Conservation (phyloP, 2,888 invertebrate genomes). For the Diabrotica balteata region DNA sequence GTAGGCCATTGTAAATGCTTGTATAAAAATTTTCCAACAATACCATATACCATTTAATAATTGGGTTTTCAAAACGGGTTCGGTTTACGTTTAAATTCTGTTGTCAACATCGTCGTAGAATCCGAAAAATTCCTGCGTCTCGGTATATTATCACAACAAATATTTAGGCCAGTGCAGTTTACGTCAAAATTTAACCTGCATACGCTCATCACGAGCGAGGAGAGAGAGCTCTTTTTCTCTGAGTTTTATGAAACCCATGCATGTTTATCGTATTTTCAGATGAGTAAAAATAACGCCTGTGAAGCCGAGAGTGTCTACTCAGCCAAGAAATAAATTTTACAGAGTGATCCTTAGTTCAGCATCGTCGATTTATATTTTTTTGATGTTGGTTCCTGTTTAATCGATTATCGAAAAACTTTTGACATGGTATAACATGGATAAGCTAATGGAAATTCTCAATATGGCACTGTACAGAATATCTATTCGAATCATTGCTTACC, state of each 20-base stretch:
- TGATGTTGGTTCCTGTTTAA: conserved; percentile 1
- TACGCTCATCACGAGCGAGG: background rate
- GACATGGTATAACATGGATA: no score
- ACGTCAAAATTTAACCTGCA: conserved; percentile 15
- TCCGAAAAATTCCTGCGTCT: conserved; percentile 8
- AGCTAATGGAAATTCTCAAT: no score
- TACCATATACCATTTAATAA: no score
- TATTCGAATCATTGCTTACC: no score
- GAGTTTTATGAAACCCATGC: background rate
- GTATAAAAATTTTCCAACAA: no score
- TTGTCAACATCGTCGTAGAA: conserved; percentile 12
- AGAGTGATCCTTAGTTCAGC: no score
- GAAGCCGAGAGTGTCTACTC: background rate
- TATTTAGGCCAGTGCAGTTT: conserved; percentile 30
- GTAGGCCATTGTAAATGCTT: no score
- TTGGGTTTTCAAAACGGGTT: background rate
- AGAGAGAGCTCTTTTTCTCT: background rate
- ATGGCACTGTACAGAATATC: no score
- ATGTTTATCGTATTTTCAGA: conserved; percentile 14
- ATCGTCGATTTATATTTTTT: background rate
- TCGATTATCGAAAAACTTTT: no score
- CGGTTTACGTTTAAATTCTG: background rate
- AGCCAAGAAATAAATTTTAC: no score
- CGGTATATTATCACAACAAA: conserved; percentile 13
- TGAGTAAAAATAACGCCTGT: conserved; percentile 22